Percentiles rank a stretch among this genome's conserved stretches.
phyloP scores from a whole-genome alignment of 2,888 invertebrate genomes.

The Terebella lapidaria region DNA sequence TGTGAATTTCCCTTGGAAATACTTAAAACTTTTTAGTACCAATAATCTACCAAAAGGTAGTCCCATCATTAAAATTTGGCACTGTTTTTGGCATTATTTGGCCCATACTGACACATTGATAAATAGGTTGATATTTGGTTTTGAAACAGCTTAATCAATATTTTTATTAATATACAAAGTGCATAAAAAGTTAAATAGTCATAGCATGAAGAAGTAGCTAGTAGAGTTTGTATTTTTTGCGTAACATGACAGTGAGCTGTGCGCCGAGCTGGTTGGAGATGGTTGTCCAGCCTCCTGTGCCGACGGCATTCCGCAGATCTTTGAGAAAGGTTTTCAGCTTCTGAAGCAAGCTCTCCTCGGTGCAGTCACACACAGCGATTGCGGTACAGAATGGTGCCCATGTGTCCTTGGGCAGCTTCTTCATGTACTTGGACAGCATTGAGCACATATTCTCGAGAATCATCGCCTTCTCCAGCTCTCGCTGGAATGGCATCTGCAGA shows the following conservation, averaged over 20 bases:
- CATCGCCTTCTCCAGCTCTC: conserved; percentile 13
- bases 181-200: too few species aligned
- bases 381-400: conserved; percentile 22
- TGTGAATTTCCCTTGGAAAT: too few species aligned
- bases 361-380: conserved; percentile 7
- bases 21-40: too few species aligned
- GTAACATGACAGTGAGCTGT: conserved; percentile 14
- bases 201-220: not conserved
- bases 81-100: too few species aligned
- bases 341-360: conserved; percentile 9
- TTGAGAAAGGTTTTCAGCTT: conserved; percentile 12
- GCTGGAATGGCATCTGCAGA: conserved; percentile 20
- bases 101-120: too few species aligned
- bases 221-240: conserved; percentile 23
- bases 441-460: conserved; percentile 19
- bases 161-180: too few species aligned
- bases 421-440: conserved; percentile 4
- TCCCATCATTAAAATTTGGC: too few species aligned
- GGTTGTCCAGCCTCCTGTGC: conserved; percentile 19
- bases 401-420: conserved; percentile 6
- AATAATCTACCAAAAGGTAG: too few species aligned
- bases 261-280: conserved; percentile 17
- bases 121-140: too few species aligned
- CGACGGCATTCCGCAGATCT: conserved; percentile 11
- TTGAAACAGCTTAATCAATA: too few species aligned